Evolutionary conservation across 1,140 invertebrate genomes (phyloP).

Genomic region (Ceratosolen solmsi): DNA sequence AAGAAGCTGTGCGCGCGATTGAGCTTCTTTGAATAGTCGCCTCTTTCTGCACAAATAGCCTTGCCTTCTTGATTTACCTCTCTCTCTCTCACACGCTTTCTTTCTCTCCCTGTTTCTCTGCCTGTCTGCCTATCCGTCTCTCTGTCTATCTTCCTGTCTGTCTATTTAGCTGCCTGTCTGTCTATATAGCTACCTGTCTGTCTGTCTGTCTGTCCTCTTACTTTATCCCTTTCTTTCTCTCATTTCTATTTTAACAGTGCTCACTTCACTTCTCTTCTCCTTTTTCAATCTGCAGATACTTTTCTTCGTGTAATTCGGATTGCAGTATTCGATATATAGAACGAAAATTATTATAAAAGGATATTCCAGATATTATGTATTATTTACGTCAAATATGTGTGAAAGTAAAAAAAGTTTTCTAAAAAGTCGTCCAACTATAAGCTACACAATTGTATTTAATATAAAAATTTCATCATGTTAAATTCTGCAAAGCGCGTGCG

Average conservation of each 20-base stretch:
- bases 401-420: too few relatives aligned
- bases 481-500: too few relatives aligned
- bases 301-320: slow-evolving; percentile 2
- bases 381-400: not conserved
- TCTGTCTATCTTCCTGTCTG: not conserved
- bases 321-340: not conserved
- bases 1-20: slow-evolving; percentile 30
- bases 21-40: slow-evolving; percentile 51
- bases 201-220: not conserved
- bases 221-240: slow-evolving; percentile 9
- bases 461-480: too few relatives aligned
- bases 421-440: too few relatives aligned
- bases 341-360: not conserved
- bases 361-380: not conserved
- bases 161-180: not conserved
- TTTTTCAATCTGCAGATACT: slow-evolving; percentile 25
- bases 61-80: not conserved
- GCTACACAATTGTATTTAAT: too few relatives aligned
- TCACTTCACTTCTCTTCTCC: not conserved
- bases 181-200: not conserved
- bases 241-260: slow-evolving; percentile 30
- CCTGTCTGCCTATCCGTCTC: not conserved
- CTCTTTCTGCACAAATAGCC: slow-evolving; percentile 46
- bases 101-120: not conserved
- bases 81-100: not conserved